Conservation (phyloP, 1,140 invertebrate species). For the Eueides isabella region DNA sequence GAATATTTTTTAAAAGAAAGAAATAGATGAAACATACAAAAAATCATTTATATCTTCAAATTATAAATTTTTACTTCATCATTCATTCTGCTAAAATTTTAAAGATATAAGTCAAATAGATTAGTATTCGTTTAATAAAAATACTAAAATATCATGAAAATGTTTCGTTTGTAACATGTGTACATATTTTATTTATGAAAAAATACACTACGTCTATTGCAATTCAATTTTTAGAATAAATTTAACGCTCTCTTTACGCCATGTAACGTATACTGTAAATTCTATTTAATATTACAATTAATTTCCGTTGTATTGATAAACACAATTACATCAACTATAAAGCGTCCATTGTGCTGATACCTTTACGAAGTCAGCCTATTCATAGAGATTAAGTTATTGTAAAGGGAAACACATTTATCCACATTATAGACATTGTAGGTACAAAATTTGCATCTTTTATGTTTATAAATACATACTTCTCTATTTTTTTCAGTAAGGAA, state of each 20-base stretch:
- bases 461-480: too few relatives aligned
- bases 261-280: slow-evolving; percentile 8
- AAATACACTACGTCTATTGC: background rate
- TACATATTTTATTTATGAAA: too few relatives aligned
- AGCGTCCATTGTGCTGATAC: background rate
- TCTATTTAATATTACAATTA: slow-evolving; percentile 16
- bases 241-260: slow-evolving; percentile 1
- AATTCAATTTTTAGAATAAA: background rate
- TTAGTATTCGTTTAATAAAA: too few relatives aligned
- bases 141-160: too few relatives aligned
- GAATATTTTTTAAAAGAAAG: too few relatives aligned
- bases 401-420: background rate
- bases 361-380: background rate
- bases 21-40: too few relatives aligned
- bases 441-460: background rate
- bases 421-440: background rate
- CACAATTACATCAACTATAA: background rate
- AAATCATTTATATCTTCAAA: too few relatives aligned
- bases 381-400: background rate
- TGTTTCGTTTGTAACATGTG: too few relatives aligned
- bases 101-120: too few relatives aligned
- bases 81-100: too few relatives aligned
- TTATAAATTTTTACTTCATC: too few relatives aligned
- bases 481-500: too few relatives aligned
- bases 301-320: slow-evolving; percentile 20